A percentile compares a stretch with the other conserved stretches of the same genome.
Conservation (phyloP, 2,888 invertebrate species). For the Ornithoptera priamus region DNA sequence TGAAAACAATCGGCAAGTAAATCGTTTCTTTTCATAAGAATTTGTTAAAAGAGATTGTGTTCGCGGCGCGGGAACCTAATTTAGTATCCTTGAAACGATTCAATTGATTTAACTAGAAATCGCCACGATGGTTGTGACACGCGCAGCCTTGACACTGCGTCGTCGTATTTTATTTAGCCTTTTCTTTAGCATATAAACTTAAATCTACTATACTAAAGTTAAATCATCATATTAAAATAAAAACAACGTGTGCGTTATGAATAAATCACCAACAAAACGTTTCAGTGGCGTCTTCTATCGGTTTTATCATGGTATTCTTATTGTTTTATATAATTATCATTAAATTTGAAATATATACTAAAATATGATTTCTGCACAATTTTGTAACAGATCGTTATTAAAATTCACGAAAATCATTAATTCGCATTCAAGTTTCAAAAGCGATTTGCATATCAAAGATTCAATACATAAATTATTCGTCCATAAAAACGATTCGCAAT, state of each 20-base stretch:
- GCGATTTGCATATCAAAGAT: slow-evolving; percentile 7
- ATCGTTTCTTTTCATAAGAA: slow-evolving; percentile 17
- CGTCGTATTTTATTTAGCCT: not conserved
- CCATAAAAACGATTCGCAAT: not conserved
- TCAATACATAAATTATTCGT: slow-evolving; percentile 4
- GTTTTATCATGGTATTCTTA: not conserved
- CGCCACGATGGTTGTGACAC: slow-evolving; percentile 34
- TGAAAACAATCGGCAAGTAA: slow-evolving; percentile 7
- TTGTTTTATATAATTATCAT: not conserved
- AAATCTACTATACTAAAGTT: not conserved
- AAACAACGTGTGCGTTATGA: not conserved
- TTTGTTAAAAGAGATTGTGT: slow-evolving; percentile 24
- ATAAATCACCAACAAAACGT: not conserved
- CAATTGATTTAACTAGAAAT: slow-evolving; percentile 52
- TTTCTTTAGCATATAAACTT: not conserved
- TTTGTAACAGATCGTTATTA: slow-evolving; percentile 1
- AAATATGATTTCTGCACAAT: not conserved
- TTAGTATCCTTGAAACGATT: slow-evolving; percentile 49
- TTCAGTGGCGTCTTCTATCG: not conserved
- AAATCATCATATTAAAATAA: not conserved
- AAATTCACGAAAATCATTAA: not conserved
- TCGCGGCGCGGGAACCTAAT: slow-evolving; percentile 42
- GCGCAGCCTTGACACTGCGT: slow-evolving; percentile 16
- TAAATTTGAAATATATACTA: not conserved
- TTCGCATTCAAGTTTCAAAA: slow-evolving; percentile 9